Evolutionary conservation across 2,113 vertebrate species (phyloP).

Genomic region (Climacteris rufus): DNA sequence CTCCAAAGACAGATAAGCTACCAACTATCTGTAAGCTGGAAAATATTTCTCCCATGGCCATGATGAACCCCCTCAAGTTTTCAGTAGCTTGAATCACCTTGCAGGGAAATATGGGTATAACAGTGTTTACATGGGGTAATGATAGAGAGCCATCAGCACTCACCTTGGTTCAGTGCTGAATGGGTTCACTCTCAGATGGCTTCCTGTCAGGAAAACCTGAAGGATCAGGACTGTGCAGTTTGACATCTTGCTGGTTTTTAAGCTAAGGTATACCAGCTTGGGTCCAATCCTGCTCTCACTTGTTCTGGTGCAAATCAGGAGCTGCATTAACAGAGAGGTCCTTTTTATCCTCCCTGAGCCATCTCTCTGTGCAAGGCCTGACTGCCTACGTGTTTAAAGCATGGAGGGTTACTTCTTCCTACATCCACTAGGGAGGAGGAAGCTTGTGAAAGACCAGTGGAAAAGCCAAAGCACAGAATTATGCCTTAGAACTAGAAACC

Average conservation of each 20-base stretch:
- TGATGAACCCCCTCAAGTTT: background rate
- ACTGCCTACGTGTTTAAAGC: background rate
- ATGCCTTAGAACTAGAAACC: background rate
- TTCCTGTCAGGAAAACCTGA: background rate
- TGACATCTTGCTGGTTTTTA: background rate
- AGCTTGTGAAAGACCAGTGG: background rate
- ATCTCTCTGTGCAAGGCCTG: background rate
- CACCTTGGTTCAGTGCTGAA: background rate
- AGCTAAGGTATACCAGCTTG: background rate
- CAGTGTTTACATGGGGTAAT: background rate
- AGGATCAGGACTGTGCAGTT: background rate
- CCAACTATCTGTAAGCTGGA: background rate
- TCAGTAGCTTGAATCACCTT: background rate
- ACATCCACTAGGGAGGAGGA: background rate
- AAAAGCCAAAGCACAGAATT: slow-evolving; percentile 35
- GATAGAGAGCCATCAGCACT: background rate
- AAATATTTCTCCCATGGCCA: background rate
- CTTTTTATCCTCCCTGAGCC: background rate
- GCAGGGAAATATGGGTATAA: background rate
- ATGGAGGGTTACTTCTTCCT: background rate
- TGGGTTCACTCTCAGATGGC: background rate
- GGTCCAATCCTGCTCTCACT: background rate
- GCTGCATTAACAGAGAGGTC: background rate
- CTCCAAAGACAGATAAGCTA: slow-evolving; percentile 48
- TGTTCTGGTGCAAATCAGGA: background rate